Conservation (phyloP, 2,113 vertebrate genomes). For the Misgurnus mizolepis region DNA sequence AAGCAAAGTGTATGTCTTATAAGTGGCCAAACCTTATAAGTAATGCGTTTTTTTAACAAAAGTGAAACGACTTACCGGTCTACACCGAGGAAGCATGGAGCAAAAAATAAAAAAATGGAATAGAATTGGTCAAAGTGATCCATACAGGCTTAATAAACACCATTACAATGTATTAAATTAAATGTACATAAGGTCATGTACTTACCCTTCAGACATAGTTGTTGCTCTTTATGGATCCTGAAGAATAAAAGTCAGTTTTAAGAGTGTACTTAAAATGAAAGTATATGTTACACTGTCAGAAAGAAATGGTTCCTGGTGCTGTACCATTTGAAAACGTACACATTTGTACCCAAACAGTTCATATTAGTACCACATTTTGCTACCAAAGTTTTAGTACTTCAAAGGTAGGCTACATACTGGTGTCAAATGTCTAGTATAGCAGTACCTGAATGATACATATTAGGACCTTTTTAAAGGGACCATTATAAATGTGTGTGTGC, state of each 20-base stretch:
- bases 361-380: too few species aligned
- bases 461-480: too few species aligned
- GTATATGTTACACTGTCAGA: background rate
- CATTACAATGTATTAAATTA: background rate
- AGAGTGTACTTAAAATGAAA: background rate
- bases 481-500: too few species aligned
- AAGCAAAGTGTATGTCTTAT: background rate
- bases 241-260: slow-evolving; percentile 8
- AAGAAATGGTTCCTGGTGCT: too few species aligned
- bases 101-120: slow-evolving; percentile 13
- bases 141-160: background rate
- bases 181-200: slow-evolving; percentile 13
- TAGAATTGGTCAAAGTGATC: background rate
- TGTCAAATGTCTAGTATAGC: too few species aligned
- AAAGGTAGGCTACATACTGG: too few species aligned
- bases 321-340: too few species aligned
- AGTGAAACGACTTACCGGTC: slow-evolving; percentile 50
- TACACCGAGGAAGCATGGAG: slow-evolving; percentile 19
- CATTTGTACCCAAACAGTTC: too few species aligned
- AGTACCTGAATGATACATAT: too few species aligned
- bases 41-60: too few species aligned
- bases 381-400: too few species aligned
- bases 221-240: slow-evolving; percentile 50
- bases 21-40: background rate
- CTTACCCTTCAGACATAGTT: slow-evolving; percentile 77